Evolutionary conservation across 1,140 invertebrate genomes (phyloP), one percentile per base, ranked within the genome.

Genomic region (Oryctes rhinoceros): DNA sequence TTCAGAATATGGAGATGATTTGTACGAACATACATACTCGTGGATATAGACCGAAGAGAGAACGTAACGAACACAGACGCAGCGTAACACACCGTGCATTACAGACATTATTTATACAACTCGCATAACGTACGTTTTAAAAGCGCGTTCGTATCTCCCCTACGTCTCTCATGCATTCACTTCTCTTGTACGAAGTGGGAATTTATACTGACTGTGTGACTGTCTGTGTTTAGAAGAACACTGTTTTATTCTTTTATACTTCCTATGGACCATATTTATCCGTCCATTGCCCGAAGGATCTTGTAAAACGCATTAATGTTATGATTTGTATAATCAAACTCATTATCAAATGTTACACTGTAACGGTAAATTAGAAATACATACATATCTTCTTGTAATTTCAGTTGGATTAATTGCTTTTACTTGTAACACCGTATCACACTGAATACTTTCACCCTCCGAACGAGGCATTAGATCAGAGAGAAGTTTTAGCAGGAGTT

Each of bases 1-100:
- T 80, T 76, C 62, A 67, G 79, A 79, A 81, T 81, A 71, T 81
- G 71, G 78, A 80, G 78, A 81, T 81, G 80, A 81, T 75, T 81
- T 81, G 65, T 78, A 79, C 76, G 62, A 24, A 35, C 65, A 37
- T 71, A 71, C 35, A 24, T 15, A 71, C 65, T 9, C 35, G 24
- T 24, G 65, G 24, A 37, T 59, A 20, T 59, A 20, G 37, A 24
- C 65, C 13, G 65, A 37, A 71, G 65, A 71, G 18, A 71, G 35
- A 71, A 15, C 24, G 37, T 30, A 71, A 71, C 20, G 65, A 13
- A 71, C 65, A 71, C 65, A 49, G 9, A 78, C 39, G 20, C 59
- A 37, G 10, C 24, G 24, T 35, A 74, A 74, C 62, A 35, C 62
- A 15, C 37, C 10, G 30, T 74, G 62, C 48, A 53, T 62, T 62